Percentiles rank a stretch among this genome's conserved stretches.
phyloP scores from a whole-genome alignment of 2,888 invertebrate species.

The Ryuthela nishihirai region DNA sequence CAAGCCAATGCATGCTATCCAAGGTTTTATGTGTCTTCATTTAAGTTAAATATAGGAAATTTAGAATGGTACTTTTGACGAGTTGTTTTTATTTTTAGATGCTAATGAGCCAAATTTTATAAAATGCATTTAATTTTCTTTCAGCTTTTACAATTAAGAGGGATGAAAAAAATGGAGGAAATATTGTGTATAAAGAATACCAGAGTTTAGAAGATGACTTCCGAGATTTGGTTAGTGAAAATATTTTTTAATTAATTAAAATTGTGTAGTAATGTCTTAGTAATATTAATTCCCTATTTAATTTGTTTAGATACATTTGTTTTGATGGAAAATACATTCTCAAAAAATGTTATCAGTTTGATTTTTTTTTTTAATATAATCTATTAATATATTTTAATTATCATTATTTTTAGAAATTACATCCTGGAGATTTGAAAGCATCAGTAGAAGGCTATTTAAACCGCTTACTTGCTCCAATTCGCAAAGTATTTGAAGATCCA shows the following conservation, averaged over 20 bases:
- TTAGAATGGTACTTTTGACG: too few species aligned
- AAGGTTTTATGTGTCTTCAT: too few species aligned
- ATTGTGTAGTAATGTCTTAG: too few species aligned
- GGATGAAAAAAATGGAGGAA: constrained; percentile 72
- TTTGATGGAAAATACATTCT: neutral
- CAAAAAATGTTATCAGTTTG: neutral
- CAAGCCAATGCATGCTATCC: too few species aligned
- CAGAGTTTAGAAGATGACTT: constrained; percentile 77
- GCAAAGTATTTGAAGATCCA: constrained; percentile 72
- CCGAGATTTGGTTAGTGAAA: constrained; percentile 58
- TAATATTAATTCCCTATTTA: neutral
- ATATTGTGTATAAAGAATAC: constrained; percentile 66
- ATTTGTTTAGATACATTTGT: neutral
- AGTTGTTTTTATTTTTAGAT: too few species aligned
- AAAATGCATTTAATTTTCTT: constrained; percentile 39
- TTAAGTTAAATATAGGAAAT: too few species aligned
- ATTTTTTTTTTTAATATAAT: neutral
- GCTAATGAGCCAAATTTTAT: too few species aligned
- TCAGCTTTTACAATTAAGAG: constrained; percentile 56
- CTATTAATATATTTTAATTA: neutral
- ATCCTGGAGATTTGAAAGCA: constrained; percentile 90
- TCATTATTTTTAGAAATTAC: constrained; percentile 58
- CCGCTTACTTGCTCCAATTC: constrained; percentile 78
- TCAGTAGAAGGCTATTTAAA: constrained; percentile 82
- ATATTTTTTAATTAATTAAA: constrained; percentile 1